A percentile compares a stretch with the other conserved stretches of the same genome.
These are phyloP conservation scores for Latrodectus elegans DNA, from an alignment of 2,888 invertebrate genomes.

Conservation along the genomic window DNA sequence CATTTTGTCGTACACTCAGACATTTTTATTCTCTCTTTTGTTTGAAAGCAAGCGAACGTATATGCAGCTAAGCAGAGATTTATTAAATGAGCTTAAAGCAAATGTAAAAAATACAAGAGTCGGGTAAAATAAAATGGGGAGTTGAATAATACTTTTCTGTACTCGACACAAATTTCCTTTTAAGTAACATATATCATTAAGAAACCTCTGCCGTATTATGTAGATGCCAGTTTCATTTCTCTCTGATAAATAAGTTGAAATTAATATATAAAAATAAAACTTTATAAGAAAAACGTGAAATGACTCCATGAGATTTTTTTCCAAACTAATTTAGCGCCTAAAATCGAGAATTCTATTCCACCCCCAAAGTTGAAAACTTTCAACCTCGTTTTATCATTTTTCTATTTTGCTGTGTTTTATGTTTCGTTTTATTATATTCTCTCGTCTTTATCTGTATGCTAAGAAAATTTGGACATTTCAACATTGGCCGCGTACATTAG, in stretches of 20 bases:
- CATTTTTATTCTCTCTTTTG: neutral
- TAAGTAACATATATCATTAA: constrained; percentile 52
- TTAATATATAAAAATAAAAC: constrained; percentile 22
- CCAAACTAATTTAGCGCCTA: constrained; percentile 15
- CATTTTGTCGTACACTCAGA: neutral
- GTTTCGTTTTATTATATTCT: constrained; percentile 11
- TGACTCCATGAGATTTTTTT: neutral
- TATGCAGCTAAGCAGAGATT: neutral
- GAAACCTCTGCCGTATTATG: constrained; percentile 27
- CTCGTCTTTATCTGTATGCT: constrained; percentile 36
- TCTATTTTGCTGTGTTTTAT: constrained; percentile 16
- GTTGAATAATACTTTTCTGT: constrained; percentile 32
- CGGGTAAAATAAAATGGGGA: constrained; percentile 14
- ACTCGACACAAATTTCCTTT: constrained; percentile 36
- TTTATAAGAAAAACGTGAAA: constrained; percentile 5
- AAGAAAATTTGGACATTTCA: constrained; percentile 17
- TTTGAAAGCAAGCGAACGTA: neutral
- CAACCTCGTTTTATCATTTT: constrained; percentile 19
- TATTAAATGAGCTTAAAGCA: neutral
- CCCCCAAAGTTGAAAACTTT: constrained; percentile 34
- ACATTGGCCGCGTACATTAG: constrained; percentile 27
- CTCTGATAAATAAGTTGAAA: constrained; percentile 40
- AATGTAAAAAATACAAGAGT: neutral
- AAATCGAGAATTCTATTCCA: constrained; percentile 13
- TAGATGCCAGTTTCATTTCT: constrained; percentile 38